These are phyloP conservation scores for Leucophenga maculata DNA, from an alignment of 2,888 invertebrate species.

Conservation along the genomic window DNA sequence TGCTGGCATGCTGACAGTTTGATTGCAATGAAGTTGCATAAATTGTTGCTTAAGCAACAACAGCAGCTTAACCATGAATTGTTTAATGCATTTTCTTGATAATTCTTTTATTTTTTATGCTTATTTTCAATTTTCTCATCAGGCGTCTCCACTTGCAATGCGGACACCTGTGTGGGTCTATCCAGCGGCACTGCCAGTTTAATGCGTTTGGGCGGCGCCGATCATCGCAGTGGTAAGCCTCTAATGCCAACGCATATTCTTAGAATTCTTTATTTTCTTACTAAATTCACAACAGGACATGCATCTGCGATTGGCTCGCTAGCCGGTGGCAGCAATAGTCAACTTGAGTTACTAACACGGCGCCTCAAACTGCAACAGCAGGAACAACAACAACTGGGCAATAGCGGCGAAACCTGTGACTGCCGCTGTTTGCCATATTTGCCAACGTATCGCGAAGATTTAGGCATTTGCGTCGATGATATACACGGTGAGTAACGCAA, in stretches of 20 bases:
- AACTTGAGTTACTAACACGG: constrained; percentile 56
- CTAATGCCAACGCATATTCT: background rate
- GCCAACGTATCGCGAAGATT: constrained; percentile 87
- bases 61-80: background rate
- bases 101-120: constrained; percentile 27
- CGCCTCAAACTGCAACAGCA: constrained; percentile 52
- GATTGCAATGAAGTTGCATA: constrained; percentile 9
- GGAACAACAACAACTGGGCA: constrained; percentile 22
- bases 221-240: constrained; percentile 65
- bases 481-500: constrained; percentile 80
- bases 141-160: constrained; percentile 69
- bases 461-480: constrained; percentile 88
- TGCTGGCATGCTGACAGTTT: constrained; percentile 9
- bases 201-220: constrained; percentile 51
- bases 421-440: constrained; percentile 85
- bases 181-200: constrained; percentile 72
- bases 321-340: constrained; percentile 44
- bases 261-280: constrained; percentile 8
- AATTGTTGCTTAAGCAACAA: background rate
- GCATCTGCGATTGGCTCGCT: constrained; percentile 46
- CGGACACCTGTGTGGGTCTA: constrained; percentile 72
- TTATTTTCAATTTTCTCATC: constrained; percentile 43
- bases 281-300: constrained; percentile 45
- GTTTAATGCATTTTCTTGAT: constrained; percentile 7
- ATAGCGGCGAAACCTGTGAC: constrained; percentile 74